A percentile compares a stretch with the other conserved stretches of the same genome.
phyloP scores from a whole-genome alignment of 2,797 vertebrate genomes.

The Acanthopagrus latus region DNA sequence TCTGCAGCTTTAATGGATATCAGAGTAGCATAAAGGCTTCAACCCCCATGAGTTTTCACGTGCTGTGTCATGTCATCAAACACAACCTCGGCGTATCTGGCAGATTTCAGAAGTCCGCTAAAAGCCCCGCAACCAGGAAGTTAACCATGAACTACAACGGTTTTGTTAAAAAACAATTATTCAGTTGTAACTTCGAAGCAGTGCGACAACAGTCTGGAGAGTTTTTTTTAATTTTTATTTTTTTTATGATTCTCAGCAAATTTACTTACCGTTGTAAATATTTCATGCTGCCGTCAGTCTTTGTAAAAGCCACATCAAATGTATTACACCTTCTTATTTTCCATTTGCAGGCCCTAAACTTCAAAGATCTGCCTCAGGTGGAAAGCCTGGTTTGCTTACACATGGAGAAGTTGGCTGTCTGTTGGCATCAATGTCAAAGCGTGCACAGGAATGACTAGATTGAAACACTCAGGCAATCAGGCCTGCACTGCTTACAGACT shows the following conservation, averaged over 20 bases:
- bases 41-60: constrained; percentile 16
- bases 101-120: constrained; percentile 28
- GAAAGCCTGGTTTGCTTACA: constrained; percentile 77
- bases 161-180: constrained; percentile 41
- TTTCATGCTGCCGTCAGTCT: constrained; percentile 63
- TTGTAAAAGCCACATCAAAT: constrained; percentile 62
- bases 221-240: too few relatives aligned
- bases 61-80: constrained; percentile 25
- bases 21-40: constrained; percentile 19
- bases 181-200: constrained; percentile 28
- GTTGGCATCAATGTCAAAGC: constrained; percentile 77
- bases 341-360: constrained; percentile 70
- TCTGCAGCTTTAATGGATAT: constrained; percentile 46
- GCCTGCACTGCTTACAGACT: constrained; percentile 71
- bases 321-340: constrained; percentile 55
- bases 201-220: constrained; percentile 11
- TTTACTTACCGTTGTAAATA: constrained; percentile 58
- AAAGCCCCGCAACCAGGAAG: constrained; percentile 8
- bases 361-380: constrained; percentile 75
- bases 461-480: constrained; percentile 75
- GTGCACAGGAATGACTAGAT: constrained; percentile 64
- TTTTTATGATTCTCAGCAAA: constrained; percentile 66
- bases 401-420: constrained; percentile 75
- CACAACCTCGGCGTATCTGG: constrained; percentile 7
- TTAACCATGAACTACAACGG: constrained; percentile 1